Evolutionary conservation across 2,797 vertebrate genomes (phyloP).

Genomic region (Halcyon smyrnensis): DNA sequence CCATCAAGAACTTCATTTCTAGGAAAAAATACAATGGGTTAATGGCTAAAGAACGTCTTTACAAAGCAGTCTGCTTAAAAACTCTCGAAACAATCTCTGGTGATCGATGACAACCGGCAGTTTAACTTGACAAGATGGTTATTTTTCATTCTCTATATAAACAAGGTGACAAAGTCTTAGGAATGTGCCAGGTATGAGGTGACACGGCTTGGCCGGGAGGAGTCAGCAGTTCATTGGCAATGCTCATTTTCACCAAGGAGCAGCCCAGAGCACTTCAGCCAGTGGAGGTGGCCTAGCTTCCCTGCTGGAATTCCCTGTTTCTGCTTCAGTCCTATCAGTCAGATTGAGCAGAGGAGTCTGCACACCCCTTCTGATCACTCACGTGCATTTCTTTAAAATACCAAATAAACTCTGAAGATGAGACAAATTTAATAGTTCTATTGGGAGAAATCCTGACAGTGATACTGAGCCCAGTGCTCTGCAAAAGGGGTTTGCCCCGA

Average conservation of each 20-base stretch:
- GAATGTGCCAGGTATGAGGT: background rate
- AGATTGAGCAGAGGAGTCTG: background rate
- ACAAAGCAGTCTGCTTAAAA: background rate
- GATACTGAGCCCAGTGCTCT: background rate
- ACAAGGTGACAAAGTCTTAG: background rate
- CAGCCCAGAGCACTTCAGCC: background rate
- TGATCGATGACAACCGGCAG: background rate
- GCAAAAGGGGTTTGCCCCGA: background rate
- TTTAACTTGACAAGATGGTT: background rate
- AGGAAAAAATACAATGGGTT: background rate
- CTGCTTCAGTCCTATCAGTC: background rate
- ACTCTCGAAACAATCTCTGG: background rate
- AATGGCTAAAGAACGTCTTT: background rate
- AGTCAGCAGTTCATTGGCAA: background rate
- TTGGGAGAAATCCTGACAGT: background rate
- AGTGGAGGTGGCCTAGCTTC: background rate
- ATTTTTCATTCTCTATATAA: background rate
- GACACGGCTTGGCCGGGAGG: background rate
- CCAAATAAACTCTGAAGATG: background rate
- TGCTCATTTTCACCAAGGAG: background rate
- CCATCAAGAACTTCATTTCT: background rate
- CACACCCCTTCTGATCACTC: background rate
- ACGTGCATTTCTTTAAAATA: background rate
- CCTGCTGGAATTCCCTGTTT: background rate
- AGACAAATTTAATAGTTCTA: background rate